Base-by-base conservation (phyloP, 2,888 invertebrate genomes). In the Leucophenga maculata region DNA sequence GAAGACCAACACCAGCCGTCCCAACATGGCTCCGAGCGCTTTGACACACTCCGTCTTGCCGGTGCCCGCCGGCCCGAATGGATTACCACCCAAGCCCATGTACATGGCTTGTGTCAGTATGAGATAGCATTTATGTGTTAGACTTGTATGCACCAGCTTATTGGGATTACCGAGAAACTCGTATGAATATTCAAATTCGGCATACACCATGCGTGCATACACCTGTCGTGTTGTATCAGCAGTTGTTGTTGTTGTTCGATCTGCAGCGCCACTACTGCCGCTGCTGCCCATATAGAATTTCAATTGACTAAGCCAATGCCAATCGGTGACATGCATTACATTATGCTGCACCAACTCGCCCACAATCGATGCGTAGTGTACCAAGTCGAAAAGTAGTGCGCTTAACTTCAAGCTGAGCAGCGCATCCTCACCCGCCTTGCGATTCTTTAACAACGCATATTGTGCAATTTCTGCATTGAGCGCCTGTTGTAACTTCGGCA, bases 1-100 rank as follows among this genome's bases (percentile, higher is more conserved):
- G 88, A 98, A 98, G 8, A 98, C 96, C 62, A 98, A 89, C n/a
- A 97, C 97, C 82, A 98, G 93, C 67, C 99, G 91, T 0, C 99
- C 99, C 77, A 99, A 91, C 77, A 98, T 91, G 4, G 93, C 92
- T 0, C 97, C 97, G 6, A 99, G 90, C 0, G 98, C 97, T 90
- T 99, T 99, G 0, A 99, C 97, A 22, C 98, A 97, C 89, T 99
- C 99, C 0, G 99, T 99, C 90, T 99, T 99, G 0, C 99, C 99
- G 0, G 99, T 99, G 68, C 99, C 99, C 20, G 99, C 99, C 1
- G 99, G 99, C 0, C 99, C 99, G 83, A 98, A 99, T 0, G 99
- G 99, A 90, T 99, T 99, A 9, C 99, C 99, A 69, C 99, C 98
- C 77, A 99, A 91, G 0, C 99, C 99, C 89, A 99, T 93, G 84